Evolutionary conservation across 2,797 vertebrate genomes (phyloP).

Genomic region (Alca torda): DNA sequence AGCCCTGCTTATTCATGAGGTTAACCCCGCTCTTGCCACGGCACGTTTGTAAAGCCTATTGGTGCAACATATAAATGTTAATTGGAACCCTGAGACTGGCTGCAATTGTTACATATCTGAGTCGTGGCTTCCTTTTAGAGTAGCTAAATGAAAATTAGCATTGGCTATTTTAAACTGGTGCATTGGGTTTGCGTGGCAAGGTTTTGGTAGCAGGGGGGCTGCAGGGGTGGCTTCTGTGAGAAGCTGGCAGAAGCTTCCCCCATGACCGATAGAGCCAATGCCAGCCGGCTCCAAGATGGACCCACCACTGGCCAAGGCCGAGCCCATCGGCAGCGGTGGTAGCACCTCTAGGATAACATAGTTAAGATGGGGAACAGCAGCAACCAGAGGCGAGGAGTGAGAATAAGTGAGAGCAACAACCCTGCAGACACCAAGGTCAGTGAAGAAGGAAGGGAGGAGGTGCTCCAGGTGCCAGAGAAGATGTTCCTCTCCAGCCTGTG

Average conservation of each 20-base stretch:
- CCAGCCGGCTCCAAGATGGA: background rate
- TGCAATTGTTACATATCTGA: background rate
- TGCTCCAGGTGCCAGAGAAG: background rate
- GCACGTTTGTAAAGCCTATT: background rate
- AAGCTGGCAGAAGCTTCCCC: background rate
- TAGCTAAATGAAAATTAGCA: background rate
- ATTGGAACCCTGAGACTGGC: accelerated
- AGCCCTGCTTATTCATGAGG: background rate
- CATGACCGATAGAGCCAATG: background rate
- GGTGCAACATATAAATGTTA: background rate
- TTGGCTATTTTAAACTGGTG: background rate
- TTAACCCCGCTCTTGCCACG: background rate
- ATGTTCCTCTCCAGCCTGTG: background rate
- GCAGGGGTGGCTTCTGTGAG: background rate
- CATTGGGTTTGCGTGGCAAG: background rate
- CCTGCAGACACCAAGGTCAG: background rate
- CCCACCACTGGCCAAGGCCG: background rate
- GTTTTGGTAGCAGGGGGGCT: background rate
- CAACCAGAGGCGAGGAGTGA: background rate
- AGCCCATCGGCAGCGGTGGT: background rate
- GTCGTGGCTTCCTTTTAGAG: background rate
- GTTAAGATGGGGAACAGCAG: background rate
- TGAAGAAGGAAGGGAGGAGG: background rate
- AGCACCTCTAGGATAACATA: background rate
- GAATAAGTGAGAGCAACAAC: background rate